phyloP scores from a whole-genome alignment of 1,140 invertebrate genomes.

The Solenopsis fugax region DNA sequence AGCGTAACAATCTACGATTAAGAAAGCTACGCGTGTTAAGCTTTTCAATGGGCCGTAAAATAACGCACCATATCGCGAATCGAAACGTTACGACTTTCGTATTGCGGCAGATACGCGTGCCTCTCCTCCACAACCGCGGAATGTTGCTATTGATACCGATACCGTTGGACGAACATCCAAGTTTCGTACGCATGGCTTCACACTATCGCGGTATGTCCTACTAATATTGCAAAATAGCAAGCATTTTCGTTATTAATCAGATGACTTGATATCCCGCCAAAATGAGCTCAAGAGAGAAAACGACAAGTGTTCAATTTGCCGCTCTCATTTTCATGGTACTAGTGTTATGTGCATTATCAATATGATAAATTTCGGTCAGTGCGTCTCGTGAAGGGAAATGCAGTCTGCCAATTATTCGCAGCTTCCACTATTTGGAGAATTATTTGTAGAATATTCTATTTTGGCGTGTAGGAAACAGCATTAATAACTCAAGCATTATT shows the following conservation, averaged over 20 bases:
- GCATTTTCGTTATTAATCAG: constrained; percentile 21
- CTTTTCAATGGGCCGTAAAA: constrained; percentile 75
- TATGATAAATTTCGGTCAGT: not conserved
- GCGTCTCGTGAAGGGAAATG: not conserved
- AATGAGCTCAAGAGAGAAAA: not conserved
- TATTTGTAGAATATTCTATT: not conserved
- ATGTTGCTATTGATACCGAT: not conserved
- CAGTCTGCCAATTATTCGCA: not conserved
- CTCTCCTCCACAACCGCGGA: constrained; percentile 3
- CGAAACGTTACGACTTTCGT: constrained; percentile 53
- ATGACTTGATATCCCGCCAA: constrained; percentile 20
- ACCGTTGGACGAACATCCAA: not conserved
- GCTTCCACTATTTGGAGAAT: not conserved
- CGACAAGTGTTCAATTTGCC: not conserved
- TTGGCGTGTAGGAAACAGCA: not conserved
- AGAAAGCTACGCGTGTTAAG: constrained; percentile 70
- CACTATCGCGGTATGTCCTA: not conserved
- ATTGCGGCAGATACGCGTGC: not conserved
- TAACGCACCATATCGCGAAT: constrained; percentile 66
- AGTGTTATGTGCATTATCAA: not conserved
- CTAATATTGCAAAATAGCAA: not conserved
- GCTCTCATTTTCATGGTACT: not conserved
- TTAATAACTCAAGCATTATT: not conserved
- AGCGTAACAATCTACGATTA: constrained; percentile 73
- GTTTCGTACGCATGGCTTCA: not conserved